Conservation (phyloP, 2,797 vertebrate genomes). For the Microchirus variegatus region DNA sequence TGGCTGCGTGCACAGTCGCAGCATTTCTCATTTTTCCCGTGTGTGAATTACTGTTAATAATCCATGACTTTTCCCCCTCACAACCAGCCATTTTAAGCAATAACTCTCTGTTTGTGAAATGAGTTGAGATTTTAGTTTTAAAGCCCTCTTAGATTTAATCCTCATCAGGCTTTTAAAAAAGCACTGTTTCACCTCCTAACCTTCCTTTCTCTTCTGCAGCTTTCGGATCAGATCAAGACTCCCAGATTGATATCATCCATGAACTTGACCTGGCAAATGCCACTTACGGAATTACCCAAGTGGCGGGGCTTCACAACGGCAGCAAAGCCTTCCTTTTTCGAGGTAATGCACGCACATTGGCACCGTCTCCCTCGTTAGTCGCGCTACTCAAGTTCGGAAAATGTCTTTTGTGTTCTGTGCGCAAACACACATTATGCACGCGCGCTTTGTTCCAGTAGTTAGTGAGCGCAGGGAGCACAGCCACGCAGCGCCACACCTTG, state of each 20-base stretch:
- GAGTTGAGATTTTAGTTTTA: not conserved
- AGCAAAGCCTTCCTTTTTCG: slow-evolving; percentile 95
- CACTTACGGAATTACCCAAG: slow-evolving; percentile 91
- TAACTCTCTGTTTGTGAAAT: not conserved
- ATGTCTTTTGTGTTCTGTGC: slow-evolving; percentile 36
- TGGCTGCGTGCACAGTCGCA: slow-evolving; percentile 29
- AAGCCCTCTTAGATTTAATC: slow-evolving; percentile 1
- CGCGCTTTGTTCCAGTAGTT: slow-evolving; percentile 44
- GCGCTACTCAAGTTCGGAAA: slow-evolving; percentile 45
- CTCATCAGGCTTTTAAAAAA: not conserved
- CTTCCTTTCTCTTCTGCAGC: slow-evolving; percentile 70
- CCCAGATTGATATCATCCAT: slow-evolving; percentile 91
- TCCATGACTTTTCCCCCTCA: slow-evolving; percentile 21
- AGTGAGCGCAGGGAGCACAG: slow-evolving; percentile 30
- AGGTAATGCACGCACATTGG: slow-evolving; percentile 80
- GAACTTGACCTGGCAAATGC: slow-evolving; percentile 92
- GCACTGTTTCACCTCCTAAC: slow-evolving; percentile 21
- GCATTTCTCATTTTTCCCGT: not conserved
- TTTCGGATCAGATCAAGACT: slow-evolving; percentile 89
- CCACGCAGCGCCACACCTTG: slow-evolving; percentile 59
- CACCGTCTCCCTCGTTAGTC: slow-evolving; percentile 10
- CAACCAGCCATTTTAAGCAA: slow-evolving; percentile 2
- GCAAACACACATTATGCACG: not conserved
- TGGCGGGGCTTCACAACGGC: slow-evolving; percentile 90
- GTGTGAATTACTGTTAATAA: slow-evolving; percentile 5